These are phyloP conservation scores for Chiropotes sagulatus DNA, from an alignment of 2,797 vertebrate species.

Conservation along the genomic window DNA sequence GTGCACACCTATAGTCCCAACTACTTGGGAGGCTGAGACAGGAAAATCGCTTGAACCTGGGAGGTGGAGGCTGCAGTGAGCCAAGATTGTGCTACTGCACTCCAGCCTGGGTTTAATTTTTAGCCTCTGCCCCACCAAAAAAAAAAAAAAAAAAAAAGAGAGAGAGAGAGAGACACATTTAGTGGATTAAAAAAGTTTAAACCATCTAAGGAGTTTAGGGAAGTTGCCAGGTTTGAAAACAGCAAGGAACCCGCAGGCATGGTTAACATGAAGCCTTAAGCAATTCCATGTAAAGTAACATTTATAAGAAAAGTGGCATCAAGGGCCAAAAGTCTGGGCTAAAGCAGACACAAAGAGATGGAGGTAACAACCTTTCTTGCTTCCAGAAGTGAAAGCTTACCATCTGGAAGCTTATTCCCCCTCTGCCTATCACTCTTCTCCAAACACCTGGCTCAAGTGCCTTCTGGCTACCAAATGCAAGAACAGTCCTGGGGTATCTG, in stretches of 20 bases:
- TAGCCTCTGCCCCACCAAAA: too few species aligned
- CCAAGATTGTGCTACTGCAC: too few species aligned
- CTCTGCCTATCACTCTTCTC: fast-evolving
- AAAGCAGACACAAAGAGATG: background rate
- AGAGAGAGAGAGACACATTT: background rate
- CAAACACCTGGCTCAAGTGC: background rate
- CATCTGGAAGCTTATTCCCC: background rate
- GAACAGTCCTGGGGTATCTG: too few species aligned
- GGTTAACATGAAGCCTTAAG: background rate
- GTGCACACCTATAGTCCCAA: background rate
- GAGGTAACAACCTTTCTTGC: background rate
- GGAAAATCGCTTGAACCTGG: too few species aligned
- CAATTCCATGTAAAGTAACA: background rate
- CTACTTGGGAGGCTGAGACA: background rate
- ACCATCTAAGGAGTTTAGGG: background rate
- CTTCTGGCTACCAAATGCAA: background rate
- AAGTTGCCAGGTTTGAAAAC: slow-evolving; percentile 20
- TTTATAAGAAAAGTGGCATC: background rate
- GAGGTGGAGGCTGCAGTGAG: too few species aligned
- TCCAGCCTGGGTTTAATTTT: too few species aligned
- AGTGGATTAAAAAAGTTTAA: background rate
- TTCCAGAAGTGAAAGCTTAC: background rate
- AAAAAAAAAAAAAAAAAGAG: too few species aligned
- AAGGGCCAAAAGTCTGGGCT: background rate
- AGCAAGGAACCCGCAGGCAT: background rate